These are phyloP conservation scores for Sarcophaga rosellei DNA, from an alignment of 2,888 invertebrate genomes.

Conservation along the genomic window DNA sequence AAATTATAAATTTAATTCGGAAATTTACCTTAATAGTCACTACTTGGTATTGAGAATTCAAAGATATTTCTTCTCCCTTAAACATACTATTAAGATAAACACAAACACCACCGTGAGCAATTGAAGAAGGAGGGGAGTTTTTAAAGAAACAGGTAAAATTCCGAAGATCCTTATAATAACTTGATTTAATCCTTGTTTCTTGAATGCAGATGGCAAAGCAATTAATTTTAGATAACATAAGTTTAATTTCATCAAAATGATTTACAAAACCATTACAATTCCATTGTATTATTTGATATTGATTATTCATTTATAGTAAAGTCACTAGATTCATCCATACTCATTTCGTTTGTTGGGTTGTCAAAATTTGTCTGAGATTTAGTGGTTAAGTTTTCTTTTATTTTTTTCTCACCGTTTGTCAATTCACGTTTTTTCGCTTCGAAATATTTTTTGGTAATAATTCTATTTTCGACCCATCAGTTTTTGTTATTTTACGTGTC, in stretches of 20 bases:
- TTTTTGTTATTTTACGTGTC: not conserved
- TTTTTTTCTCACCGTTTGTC: too few species aligned
- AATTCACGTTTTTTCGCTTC: too few species aligned
- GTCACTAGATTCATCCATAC: not conserved
- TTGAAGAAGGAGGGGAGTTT: conserved; percentile 2
- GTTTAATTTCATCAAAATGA: not conserved
- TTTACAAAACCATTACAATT: not conserved
- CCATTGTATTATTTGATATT: not conserved
- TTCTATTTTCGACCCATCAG: too few species aligned
- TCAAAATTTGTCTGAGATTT: not conserved
- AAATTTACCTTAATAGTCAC: conserved; percentile 12
- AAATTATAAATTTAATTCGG: conserved; percentile 25
- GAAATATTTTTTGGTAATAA: too few species aligned
- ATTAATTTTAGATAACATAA: conserved; percentile 15
- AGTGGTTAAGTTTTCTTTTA: too few species aligned
- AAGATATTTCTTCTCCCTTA: conserved; percentile 20
- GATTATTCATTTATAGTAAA: not conserved
- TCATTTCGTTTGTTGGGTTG: not conserved
- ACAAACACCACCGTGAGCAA: not conserved
- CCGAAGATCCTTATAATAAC: conserved; percentile 7
- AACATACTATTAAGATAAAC: not conserved
- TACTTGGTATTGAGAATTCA: conserved; percentile 18
- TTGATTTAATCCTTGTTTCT: conserved; percentile 46
- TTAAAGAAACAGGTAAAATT: conserved; percentile 47
- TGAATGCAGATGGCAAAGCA: conserved; percentile 38